Conservation (phyloP, 2,797 vertebrate genomes). For the Anniella stebbinsi region DNA sequence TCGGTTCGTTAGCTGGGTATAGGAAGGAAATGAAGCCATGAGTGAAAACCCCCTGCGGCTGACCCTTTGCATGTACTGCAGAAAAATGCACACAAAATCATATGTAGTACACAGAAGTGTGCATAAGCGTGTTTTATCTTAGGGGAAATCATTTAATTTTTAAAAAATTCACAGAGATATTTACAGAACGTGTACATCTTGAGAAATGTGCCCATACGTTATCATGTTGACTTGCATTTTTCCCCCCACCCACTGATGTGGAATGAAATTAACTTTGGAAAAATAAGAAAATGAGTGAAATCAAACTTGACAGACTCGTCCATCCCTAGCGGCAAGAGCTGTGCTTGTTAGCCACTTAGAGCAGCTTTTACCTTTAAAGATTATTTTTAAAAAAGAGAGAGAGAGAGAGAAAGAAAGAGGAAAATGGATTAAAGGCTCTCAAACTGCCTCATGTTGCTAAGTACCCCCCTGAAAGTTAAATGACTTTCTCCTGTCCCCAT, state of each 20-base stretch:
- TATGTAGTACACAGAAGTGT: neutral
- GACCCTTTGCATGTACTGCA: neutral
- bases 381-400: no score
- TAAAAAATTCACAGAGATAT: no score
- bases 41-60: no score
- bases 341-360: neutral
- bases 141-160: neutral
- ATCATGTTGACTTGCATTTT: neutral
- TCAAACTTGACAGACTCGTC: neutral
- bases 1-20: no score
- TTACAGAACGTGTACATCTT: neutral
- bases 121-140: neutral
- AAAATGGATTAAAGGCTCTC: no score
- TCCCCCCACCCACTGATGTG: neutral
- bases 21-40: no score
- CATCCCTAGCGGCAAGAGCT: neutral
- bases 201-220: neutral
- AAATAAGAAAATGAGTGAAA: neutral
- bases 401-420: no score
- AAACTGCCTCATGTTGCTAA: no score
- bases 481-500: no score
- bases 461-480: no score
- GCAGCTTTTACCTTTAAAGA: neutral
- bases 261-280: neutral
- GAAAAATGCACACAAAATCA: no score